Evolutionary conservation across 2,797 vertebrate species (phyloP), one percentile per base, ranked within the genome.

Genomic region (Sternotherus odoratus): DNA sequence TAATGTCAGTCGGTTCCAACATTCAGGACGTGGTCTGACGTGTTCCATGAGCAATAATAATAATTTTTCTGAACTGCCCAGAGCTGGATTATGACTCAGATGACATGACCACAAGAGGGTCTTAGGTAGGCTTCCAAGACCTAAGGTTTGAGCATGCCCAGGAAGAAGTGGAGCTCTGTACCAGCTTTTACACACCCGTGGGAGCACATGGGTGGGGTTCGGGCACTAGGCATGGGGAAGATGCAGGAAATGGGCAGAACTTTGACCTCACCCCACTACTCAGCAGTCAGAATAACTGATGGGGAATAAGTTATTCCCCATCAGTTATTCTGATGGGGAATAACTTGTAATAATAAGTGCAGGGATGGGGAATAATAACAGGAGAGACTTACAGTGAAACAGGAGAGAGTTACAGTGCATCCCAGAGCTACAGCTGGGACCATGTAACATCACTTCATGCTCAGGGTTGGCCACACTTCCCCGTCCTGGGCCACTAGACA

Each of bases 71-170:
- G 66, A 48, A 75, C 39, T 16, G 15, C 46, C 43, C 30, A 48
- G 26, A 13, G 81, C 91, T 54, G 69, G 88, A 81, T 91, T 88
- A 19, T 0, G 0, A 16, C 77, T 39, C 23, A 50, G 72, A 77
- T 66, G 81, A 33, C 74, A 75, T 43, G 36, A 79, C 43, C 1
- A 0, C 3, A 79, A 85, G 43, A 23, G 75, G 89, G 80, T 46
- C 30, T 83, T 89, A 49, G 30, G 91, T 60, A 66, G 39, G 54
- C 86, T 92, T 85, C 57, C 36, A 12, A 74, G 39, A 74, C 69
- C 69, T 16, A 26, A 43, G 12, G 36, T 23, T 46, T 39, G 36
- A 69, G n/a, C 21, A 69, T 12, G 36, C 66, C 19, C n/a, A 36
- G n/a, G 8, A 36, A 10, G n/a, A 66, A 74, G 39, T 8, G 39